phyloP scores from a whole-genome alignment of 2,888 invertebrate genomes.

The Acanthosepion esculentum region DNA sequence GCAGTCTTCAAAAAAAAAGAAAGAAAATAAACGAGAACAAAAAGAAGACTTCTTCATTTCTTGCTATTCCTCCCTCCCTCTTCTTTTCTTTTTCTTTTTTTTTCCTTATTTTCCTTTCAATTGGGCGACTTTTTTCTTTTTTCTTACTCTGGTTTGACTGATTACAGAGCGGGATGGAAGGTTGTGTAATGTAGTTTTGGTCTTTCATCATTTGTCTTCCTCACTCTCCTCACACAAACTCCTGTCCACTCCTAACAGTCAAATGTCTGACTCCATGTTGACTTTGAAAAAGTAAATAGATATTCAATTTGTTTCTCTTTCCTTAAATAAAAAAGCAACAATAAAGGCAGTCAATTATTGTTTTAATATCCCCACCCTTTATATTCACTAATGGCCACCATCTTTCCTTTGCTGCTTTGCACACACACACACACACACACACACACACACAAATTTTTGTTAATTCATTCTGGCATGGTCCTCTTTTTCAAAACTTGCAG shows the following conservation, averaged over 20 bases:
- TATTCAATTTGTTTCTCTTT: neutral
- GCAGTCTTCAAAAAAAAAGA: neutral
- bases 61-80: neutral
- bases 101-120: neutral
- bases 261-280: neutral
- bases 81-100: neutral
- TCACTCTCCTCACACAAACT: slow-evolving; percentile 5
- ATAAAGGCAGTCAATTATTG: too few relatives aligned
- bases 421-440: too few relatives aligned
- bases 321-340: too few relatives aligned
- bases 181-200: slow-evolving; percentile 8
- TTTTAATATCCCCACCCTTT: too few relatives aligned
- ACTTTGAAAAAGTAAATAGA: neutral
- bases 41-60: neutral
- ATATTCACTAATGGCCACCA: too few relatives aligned
- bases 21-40: too few relatives aligned
- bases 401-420: neutral
- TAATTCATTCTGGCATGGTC: neutral
- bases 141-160: neutral
- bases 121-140: neutral
- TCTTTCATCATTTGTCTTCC: slow-evolving; percentile 20
- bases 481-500: neutral
- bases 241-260: neutral
- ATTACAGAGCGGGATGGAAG: neutral
- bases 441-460: neutral